Evolutionary conservation across 2,113 vertebrate species (phyloP).

Genomic region (Brachypodius melanocephalos): DNA sequence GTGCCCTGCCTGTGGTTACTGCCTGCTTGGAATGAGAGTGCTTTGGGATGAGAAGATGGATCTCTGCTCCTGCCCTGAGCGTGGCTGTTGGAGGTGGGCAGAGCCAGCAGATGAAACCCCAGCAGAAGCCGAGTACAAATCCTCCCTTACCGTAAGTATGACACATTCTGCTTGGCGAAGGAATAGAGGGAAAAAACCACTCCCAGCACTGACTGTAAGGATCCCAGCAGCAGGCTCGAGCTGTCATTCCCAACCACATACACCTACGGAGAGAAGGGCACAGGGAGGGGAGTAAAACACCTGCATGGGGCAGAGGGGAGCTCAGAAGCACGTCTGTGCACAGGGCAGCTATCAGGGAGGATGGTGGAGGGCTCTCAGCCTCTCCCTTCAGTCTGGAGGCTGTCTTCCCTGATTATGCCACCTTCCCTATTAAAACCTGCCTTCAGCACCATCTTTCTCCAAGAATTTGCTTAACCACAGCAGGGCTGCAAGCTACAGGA

Average conservation of each 20-base stretch:
- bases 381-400: background rate
- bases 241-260: conserved; percentile 87
- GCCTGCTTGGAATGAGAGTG: background rate
- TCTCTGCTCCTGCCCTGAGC: background rate
- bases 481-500: background rate
- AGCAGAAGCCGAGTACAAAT: background rate
- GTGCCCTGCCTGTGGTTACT: background rate
- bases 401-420: background rate
- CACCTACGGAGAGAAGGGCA: conserved; percentile 74
- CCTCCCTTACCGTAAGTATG: conserved; percentile 84
- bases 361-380: background rate
- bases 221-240: conserved; percentile 70
- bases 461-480: background rate
- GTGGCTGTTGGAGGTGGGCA: background rate
- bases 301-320: background rate
- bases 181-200: conserved; percentile 87
- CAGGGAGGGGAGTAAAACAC: background rate
- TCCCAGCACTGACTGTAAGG: conserved; percentile 77
- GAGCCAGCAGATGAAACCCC: background rate
- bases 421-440: background rate
- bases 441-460: background rate
- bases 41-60: background rate
- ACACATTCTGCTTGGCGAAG: conserved; percentile 88
- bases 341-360: background rate
- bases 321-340: fast-evolving